Evolutionary conservation across 2,113 vertebrate genomes (phyloP).

Genomic region (Lagopus muta): DNA sequence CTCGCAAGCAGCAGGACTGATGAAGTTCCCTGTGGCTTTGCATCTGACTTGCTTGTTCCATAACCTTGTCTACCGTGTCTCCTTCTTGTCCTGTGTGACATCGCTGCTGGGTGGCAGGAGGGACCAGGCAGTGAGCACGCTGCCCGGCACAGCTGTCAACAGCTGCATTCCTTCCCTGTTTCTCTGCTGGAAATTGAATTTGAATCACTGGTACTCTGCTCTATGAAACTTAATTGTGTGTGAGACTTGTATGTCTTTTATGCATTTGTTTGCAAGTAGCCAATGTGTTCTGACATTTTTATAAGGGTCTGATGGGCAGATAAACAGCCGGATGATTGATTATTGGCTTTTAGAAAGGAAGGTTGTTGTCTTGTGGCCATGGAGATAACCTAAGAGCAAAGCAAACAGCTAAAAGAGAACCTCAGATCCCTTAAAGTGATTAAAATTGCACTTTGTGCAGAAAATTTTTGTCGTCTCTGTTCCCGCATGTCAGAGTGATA

Average conservation of each 20-base stretch:
- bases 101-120: rapidly evolving
- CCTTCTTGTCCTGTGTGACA: neutral
- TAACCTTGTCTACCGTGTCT: rapidly evolving
- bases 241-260: conserved; percentile 22
- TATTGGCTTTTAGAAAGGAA: neutral
- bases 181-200: neutral
- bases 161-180: neutral
- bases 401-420: neutral
- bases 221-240: conserved; percentile 49
- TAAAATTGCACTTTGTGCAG: neutral
- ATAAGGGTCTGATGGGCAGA: conserved; percentile 17
- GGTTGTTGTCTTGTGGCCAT: neutral
- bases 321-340: conserved; percentile 8
- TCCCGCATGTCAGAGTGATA: neutral
- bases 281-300: conserved; percentile 31
- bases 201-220: neutral
- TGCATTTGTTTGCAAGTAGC: conserved; percentile 24
- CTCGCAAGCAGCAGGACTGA: neutral
- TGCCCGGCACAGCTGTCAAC: neutral
- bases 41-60: neutral
- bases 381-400: neutral
- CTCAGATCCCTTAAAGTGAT: neutral
- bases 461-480: neutral
- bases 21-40: neutral
- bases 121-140: rapidly evolving